Evolutionary conservation across 1,140 invertebrate species (phyloP).

Genomic region (Panulirus ornatus): DNA sequence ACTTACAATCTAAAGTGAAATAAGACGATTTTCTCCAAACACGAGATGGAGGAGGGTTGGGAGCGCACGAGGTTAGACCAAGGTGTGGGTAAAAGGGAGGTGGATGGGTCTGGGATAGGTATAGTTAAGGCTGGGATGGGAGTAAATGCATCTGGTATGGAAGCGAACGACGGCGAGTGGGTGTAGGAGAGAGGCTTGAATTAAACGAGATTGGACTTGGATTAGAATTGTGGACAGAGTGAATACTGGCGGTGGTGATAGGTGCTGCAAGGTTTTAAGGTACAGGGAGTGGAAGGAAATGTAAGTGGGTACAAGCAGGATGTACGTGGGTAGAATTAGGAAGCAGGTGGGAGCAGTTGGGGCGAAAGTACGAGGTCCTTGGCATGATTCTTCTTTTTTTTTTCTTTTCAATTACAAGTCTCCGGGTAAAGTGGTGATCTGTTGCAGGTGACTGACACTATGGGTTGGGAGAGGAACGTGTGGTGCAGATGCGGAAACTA

Average conservation of each 20-base stretch:
- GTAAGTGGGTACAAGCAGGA: neutral
- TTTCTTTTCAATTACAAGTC: too few relatives aligned
- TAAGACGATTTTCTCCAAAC: too few relatives aligned
- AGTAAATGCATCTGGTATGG: neutral
- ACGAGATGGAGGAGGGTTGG: too few relatives aligned
- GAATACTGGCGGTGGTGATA: neutral
- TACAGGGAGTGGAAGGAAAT: neutral
- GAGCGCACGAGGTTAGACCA: too few relatives aligned
- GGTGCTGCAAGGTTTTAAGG: neutral
- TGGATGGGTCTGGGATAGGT: neutral
- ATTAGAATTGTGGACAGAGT: neutral
- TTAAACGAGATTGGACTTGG: neutral
- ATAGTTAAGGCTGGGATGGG: too few relatives aligned
- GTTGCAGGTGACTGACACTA: too few relatives aligned
- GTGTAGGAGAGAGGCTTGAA: neutral
- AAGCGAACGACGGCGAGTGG: neutral
- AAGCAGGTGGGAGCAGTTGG: neutral
- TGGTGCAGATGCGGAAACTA: too few relatives aligned
- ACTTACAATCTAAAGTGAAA: too few relatives aligned
- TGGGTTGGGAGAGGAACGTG: too few relatives aligned
- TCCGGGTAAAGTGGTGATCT: too few relatives aligned
- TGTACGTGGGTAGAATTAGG: neutral
- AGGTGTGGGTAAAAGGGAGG: neutral
- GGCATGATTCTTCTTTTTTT: too few relatives aligned
- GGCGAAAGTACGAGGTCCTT: too few relatives aligned